Percentiles rank a stretch among this genome's conserved stretches.
phyloP scores from a whole-genome alignment of 1,140 invertebrate genomes.

The Ceratosolen solmsi region DNA sequence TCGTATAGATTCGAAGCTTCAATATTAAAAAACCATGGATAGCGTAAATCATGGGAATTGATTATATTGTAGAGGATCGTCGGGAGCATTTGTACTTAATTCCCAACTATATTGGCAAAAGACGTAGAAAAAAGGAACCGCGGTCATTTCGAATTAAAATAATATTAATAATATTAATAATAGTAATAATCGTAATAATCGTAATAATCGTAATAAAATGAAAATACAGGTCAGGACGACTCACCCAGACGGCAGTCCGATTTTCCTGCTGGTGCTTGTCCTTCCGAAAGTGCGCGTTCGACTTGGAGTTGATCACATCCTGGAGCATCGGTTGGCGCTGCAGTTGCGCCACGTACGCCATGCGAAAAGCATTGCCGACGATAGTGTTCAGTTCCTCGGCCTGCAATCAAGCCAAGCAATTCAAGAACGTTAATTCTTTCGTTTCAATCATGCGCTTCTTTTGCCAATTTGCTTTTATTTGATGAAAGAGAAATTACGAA shows the following conservation, averaged over 20 bases:
- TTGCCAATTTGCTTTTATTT: neutral
- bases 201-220: too few relatives aligned
- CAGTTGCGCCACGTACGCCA: conserved; percentile 90
- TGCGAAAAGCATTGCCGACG: conserved; percentile 92
- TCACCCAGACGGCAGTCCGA: conserved; percentile 74
- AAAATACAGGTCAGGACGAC: too few relatives aligned
- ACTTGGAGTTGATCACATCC: conserved; percentile 73
- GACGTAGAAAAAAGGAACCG: too few relatives aligned
- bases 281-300: conserved; percentile 67
- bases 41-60: too few relatives aligned
- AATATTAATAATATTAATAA: too few relatives aligned
- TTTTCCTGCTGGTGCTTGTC: conserved; percentile 64
- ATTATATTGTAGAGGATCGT: too few relatives aligned
- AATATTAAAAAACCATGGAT: too few relatives aligned
- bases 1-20: too few relatives aligned
- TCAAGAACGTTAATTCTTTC: neutral
- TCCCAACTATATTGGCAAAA: too few relatives aligned
- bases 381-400: conserved; percentile 90
- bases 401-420: conserved; percentile 74
- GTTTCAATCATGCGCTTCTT: neutral
- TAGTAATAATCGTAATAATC: too few relatives aligned
- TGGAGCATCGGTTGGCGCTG: conserved; percentile 78
- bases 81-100: too few relatives aligned
- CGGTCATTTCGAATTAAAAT: too few relatives aligned
- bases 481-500: neutral